phyloP scores from a whole-genome alignment of 30 jellyfish, hydroid and myxozoan genomes.

The Rhopilema esculentum region DNA sequence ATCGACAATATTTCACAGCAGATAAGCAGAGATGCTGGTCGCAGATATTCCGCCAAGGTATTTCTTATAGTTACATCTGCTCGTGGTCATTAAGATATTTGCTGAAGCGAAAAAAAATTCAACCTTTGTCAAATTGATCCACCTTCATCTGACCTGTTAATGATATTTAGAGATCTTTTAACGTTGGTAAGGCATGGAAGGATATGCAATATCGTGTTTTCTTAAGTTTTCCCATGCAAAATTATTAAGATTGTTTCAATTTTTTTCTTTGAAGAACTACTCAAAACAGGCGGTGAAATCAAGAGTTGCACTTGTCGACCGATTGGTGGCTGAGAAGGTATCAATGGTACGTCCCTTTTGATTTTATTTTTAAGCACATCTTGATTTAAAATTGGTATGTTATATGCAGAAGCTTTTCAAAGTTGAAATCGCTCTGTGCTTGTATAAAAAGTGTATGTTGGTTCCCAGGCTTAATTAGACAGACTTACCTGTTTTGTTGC shows the following conservation, averaged over 20 bases:
- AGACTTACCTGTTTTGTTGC: too few species aligned
- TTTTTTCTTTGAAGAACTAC: slow-evolving; percentile 15
- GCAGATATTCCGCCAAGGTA: background rate
- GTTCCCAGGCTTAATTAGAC: too few species aligned
- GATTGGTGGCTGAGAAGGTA: slow-evolving; percentile 12
- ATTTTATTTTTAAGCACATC: background rate
- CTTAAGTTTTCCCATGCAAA: background rate
- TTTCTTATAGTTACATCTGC: too few species aligned
- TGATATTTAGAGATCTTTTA: too few species aligned
- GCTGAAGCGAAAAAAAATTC: too few species aligned
- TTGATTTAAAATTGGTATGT: background rate
- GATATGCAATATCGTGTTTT: background rate
- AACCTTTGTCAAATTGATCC: too few species aligned
- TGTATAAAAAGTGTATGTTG: too few species aligned
- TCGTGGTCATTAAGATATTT: too few species aligned
- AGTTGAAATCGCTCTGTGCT: too few species aligned
- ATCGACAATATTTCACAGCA: background rate
- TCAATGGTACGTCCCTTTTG: slow-evolving; percentile 14
- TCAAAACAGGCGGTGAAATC: slow-evolving; percentile 49
- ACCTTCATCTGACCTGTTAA: too few species aligned
- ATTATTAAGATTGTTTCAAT: background rate
- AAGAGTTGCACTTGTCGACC: slow-evolving; percentile 53
- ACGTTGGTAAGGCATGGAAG: too few species aligned
- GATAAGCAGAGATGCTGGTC: background rate
- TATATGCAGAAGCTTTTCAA: background rate